Evolutionary conservation across 1,140 invertebrate species (phyloP).

Genomic region (Drosophila ficusphila): DNA sequence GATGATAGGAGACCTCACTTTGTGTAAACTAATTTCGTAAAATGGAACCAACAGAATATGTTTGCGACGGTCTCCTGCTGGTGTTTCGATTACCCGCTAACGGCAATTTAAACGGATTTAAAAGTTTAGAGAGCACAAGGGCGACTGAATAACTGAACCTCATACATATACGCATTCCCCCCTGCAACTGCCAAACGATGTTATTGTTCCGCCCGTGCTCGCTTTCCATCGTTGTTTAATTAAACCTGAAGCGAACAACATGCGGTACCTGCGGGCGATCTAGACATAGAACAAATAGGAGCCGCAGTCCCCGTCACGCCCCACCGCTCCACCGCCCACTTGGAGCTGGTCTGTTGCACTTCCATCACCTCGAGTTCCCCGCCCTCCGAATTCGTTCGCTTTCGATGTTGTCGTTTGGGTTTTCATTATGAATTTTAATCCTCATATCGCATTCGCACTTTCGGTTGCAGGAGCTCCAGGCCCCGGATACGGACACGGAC

Average conservation of each 20-base stretch:
- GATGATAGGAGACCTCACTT: no score
- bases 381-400: constrained; percentile 28
- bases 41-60: no score
- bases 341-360: constrained; percentile 6
- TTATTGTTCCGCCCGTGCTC: constrained; percentile 48
- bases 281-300: constrained; percentile 37
- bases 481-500: no score
- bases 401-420: constrained; percentile 58
- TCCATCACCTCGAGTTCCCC: constrained; percentile 7
- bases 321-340: neutral
- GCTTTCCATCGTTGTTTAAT: constrained; percentile 78
- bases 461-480: constrained; percentile 51
- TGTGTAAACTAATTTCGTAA: no score
- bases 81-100: neutral
- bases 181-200: neutral
- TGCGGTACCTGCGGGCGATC: constrained; percentile 70
- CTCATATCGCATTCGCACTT: constrained; percentile 80
- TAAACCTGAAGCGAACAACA: constrained; percentile 78
- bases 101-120: neutral
- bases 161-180: constrained; percentile 1
- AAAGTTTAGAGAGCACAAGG: constrained; percentile 6
- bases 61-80: no score
- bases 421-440: constrained; percentile 82
- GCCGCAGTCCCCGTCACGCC: constrained; percentile 14
- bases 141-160: constrained; percentile 6